These are phyloP conservation scores for Peromyscus polionotus DNA, from an alignment of 2,113 vertebrate species.

Conservation along the genomic window DNA sequence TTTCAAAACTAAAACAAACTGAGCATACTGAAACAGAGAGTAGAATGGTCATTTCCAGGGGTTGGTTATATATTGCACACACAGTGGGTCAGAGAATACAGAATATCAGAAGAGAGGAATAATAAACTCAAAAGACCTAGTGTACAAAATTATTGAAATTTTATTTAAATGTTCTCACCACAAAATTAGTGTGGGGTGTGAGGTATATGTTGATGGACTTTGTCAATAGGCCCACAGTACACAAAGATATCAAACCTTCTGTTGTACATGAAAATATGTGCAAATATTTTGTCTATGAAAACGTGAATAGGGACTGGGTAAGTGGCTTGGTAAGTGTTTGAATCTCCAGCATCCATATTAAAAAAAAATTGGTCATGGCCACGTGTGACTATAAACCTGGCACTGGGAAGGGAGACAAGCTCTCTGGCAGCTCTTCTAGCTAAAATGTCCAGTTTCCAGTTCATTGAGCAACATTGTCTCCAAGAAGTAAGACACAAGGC, in stretches of 20 bases:
- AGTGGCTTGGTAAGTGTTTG: neutral
- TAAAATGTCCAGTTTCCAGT: neutral
- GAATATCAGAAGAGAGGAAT: neutral
- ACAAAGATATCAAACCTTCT: neutral
- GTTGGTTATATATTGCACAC: neutral
- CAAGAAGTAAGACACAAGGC: neutral
- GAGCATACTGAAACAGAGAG: neutral
- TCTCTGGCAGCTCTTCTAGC: neutral
- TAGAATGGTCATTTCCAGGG: neutral
- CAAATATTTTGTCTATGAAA: neutral
- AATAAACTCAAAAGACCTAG: neutral
- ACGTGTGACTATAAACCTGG: no score
- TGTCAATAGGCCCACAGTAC: neutral
- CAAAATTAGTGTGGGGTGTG: neutral
- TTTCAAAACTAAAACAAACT: neutral
- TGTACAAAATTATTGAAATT: neutral
- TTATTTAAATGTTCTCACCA: neutral
- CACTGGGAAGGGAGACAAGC: neutral
- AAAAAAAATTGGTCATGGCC: neutral
- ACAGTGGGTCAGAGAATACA: neutral
- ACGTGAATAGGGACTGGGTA: neutral
- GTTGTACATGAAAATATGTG: neutral
- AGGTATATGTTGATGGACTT: neutral
- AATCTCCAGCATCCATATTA: neutral
- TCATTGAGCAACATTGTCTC: neutral